Evolutionary conservation across 1,140 invertebrate species (phyloP).

Genomic region (Amphibalanus amphitrite): DNA sequence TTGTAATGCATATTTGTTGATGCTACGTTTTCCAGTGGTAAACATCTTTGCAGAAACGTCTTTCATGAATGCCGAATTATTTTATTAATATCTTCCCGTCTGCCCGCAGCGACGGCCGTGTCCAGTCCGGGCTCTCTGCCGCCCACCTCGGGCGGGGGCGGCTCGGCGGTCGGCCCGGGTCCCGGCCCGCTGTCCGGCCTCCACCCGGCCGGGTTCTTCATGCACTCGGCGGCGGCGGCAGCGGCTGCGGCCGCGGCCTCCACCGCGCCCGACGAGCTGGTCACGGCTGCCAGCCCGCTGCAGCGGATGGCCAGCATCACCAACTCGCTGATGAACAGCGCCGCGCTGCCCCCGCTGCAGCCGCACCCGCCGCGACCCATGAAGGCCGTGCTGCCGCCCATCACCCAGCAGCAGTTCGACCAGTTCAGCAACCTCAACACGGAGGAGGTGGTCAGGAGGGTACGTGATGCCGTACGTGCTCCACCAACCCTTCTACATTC

Average conservation of each 20-base stretch:
- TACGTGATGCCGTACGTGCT: constrained; percentile 22
- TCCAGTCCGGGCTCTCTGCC: background rate
- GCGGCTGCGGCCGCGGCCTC: too few species aligned
- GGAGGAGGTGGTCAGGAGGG: constrained; percentile 92
- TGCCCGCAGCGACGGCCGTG: background rate
- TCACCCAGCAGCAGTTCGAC: constrained; percentile 97
- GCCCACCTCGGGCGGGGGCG: constrained; percentile 4
- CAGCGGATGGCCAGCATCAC: constrained; percentile 96
- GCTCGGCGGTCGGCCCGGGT: too few species aligned
- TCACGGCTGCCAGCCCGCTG: constrained; percentile 45
- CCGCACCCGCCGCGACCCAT: constrained; percentile 73
- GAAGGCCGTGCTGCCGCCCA: constrained; percentile 89
- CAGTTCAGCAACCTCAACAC: constrained; percentile 96
- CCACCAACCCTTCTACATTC: too few species aligned
- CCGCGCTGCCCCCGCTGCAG: constrained; percentile 52
- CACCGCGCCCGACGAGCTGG: background rate
- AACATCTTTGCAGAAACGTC: too few species aligned
- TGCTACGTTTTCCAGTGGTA: too few species aligned
- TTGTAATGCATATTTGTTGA: too few species aligned
- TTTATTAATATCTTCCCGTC: too few species aligned
- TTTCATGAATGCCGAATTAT: too few species aligned
- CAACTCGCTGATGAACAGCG: constrained; percentile 72
- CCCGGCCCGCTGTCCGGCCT: background rate
- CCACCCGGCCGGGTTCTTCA: constrained; percentile 1
- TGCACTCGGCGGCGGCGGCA: background rate